These are phyloP conservation scores for Ivindomyrus marchei DNA, from an alignment of 2,113 vertebrate species.

Conservation along the genomic window DNA sequence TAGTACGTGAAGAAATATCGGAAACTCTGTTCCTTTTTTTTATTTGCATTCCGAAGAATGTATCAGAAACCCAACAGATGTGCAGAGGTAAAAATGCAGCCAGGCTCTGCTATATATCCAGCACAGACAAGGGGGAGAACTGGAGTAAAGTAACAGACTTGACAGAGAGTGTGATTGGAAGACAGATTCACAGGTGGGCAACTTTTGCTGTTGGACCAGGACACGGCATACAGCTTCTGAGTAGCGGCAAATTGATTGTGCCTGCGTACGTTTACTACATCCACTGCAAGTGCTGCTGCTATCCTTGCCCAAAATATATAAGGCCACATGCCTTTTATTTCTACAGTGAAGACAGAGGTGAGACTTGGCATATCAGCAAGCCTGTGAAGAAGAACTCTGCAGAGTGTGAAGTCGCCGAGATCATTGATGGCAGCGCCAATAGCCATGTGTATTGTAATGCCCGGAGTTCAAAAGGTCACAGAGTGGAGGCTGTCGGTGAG, in stretches of 20 bases:
- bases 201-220: conserved; percentile 88
- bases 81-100: conserved; percentile 71
- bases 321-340: conserved; percentile 67
- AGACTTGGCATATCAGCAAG: conserved; percentile 64
- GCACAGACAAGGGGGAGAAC: conserved; percentile 67
- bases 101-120: conserved; percentile 77
- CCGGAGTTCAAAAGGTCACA: conserved; percentile 51
- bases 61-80: conserved; percentile 70
- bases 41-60: conserved; percentile 66
- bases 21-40: conserved; percentile 78
- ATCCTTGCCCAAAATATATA: conserved; percentile 40
- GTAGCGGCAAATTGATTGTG: conserved; percentile 70
- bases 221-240: conserved; percentile 72
- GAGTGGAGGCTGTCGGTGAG: conserved; percentile 68
- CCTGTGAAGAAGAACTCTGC: conserved; percentile 47
- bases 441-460: conserved; percentile 78
- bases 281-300: conserved; percentile 42
- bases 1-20: conserved; percentile 59
- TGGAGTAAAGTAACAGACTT: conserved; percentile 75
- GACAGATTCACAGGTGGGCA: conserved; percentile 67
- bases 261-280: conserved; percentile 77
- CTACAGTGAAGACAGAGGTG: conserved; percentile 76
- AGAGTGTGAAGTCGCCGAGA: conserved; percentile 84
- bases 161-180: conserved; percentile 71
- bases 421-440: conserved; percentile 45